phyloP scores from a whole-genome alignment of 2,888 invertebrate genomes.

The Gymnosoma rotundatum region DNA sequence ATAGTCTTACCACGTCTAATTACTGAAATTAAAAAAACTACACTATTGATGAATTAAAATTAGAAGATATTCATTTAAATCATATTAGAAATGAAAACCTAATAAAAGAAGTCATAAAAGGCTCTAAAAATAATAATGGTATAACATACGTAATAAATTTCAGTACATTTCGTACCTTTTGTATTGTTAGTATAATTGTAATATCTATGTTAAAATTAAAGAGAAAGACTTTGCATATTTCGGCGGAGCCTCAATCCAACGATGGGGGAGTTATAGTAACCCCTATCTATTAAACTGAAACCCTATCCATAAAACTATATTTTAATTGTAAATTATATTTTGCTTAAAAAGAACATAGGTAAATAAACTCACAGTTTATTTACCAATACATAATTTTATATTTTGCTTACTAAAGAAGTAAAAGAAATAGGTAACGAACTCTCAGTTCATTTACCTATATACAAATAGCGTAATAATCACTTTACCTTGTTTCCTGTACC shows the following conservation, averaged over 20 bases:
- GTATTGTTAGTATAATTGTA: slow-evolving; percentile 13
- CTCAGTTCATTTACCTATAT: too few relatives aligned
- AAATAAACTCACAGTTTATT: not conserved
- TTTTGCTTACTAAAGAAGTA: too few relatives aligned
- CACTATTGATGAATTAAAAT: slow-evolving; percentile 37
- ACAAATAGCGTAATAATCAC: not conserved
- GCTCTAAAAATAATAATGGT: not conserved
- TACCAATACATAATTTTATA: too few relatives aligned
- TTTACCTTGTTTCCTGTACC: not conserved
- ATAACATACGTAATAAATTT: slow-evolving; percentile 9
- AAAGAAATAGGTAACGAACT: too few relatives aligned
- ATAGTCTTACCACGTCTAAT: slow-evolving; percentile 54
- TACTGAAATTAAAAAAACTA: slow-evolving; percentile 56
- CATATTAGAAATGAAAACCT: slow-evolving; percentile 13
- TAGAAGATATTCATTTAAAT: slow-evolving; percentile 41
- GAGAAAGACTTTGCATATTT: slow-evolving; percentile 12
- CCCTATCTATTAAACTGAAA: slow-evolving; percentile 2
- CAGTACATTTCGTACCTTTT: slow-evolving; percentile 21
- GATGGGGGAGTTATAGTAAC: slow-evolving; percentile 34
- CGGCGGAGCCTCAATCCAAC: slow-evolving; percentile 36
- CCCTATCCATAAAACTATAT: slow-evolving; percentile 7
- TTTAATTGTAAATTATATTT: not conserved
- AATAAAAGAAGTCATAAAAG: slow-evolving; percentile 1
- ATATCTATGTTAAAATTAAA: slow-evolving; percentile 30
- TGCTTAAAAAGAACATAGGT: not conserved